phyloP scores from a whole-genome alignment of 37 sponge, comb jelly and placozoan genomes.

The Mnemiopsis leidyi region DNA sequence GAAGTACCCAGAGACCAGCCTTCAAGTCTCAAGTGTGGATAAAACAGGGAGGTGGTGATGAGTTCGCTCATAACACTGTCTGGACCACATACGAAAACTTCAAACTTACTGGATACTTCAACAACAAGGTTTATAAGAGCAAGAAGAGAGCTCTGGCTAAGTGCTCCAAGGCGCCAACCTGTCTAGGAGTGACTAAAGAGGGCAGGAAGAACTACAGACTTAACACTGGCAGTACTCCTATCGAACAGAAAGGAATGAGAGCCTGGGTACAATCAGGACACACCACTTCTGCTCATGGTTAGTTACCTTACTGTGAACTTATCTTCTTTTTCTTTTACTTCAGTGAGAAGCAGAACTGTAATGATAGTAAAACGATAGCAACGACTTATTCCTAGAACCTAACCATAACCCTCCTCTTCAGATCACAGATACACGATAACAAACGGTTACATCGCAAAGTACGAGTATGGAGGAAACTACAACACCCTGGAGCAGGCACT shows the following conservation, averaged over 20 bases:
- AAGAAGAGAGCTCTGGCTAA: background rate
- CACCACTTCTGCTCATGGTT: background rate
- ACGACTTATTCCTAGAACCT: too few relatives aligned
- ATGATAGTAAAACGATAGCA: too few relatives aligned
- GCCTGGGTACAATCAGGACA: background rate
- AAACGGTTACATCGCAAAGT: background rate
- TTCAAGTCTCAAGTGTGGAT: background rate
- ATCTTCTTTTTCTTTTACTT: background rate
- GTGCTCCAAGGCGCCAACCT: background rate
- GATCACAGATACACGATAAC: background rate
- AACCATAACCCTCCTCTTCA: background rate
- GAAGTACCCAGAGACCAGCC: background rate
- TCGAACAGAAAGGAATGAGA: conserved; percentile 1
- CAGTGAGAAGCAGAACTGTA: too few relatives aligned
- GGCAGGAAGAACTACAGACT: background rate
- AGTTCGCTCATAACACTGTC: background rate
- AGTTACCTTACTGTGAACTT: background rate
- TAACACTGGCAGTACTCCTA: background rate
- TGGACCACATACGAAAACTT: background rate
- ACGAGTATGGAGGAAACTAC: background rate
- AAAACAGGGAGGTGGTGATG: background rate
- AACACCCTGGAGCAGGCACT: background rate
- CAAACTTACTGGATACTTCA: background rate
- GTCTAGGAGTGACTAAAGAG: background rate
- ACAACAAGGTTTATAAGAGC: background rate